A percentile compares a stretch with the other conserved stretches of the same genome.
These are phyloP conservation scores for Erebia ligea DNA, from an alignment of 2,888 invertebrate genomes.

Conservation along the genomic window DNA sequence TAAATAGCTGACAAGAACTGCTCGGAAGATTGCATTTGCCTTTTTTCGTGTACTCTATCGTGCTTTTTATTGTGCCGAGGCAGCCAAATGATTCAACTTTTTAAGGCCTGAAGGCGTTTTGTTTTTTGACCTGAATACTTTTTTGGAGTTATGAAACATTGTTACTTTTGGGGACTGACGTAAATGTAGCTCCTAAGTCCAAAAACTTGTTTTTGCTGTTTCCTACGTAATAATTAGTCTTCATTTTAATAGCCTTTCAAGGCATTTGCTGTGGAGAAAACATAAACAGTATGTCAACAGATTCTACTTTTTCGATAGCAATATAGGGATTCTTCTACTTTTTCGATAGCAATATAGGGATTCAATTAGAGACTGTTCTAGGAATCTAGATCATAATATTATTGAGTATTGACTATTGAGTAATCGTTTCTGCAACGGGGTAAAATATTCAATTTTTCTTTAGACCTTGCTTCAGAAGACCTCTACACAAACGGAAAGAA, in stretches of 20 bases:
- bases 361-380: too few relatives aligned
- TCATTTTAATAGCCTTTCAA: slow-evolving; percentile 15
- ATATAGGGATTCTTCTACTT: too few relatives aligned
- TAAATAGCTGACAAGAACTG: slow-evolving; percentile 34
- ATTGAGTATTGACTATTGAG: too few relatives aligned
- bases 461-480: background rate
- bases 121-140: slow-evolving; percentile 27
- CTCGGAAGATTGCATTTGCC: slow-evolving; percentile 26
- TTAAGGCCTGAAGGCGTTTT: slow-evolving; percentile 25
- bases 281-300: background rate
- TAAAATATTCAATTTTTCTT: background rate
- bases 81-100: slow-evolving; percentile 23
- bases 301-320: background rate
- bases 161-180: slow-evolving; percentile 24
- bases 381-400: too few relatives aligned
- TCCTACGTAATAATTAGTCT: slow-evolving; percentile 26
- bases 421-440: too few relatives aligned
- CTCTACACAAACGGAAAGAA: too few relatives aligned
- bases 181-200: slow-evolving; percentile 19
- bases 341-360: background rate
- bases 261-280: background rate
- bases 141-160: slow-evolving; percentile 25
- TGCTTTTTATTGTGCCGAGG: slow-evolving; percentile 27
- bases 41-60: slow-evolving; percentile 14
- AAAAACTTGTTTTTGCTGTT: slow-evolving; percentile 31